These are phyloP conservation scores for Megalonaias nervosa DNA, from an alignment of 1,140 invertebrate genomes.

Conservation along the genomic window DNA sequence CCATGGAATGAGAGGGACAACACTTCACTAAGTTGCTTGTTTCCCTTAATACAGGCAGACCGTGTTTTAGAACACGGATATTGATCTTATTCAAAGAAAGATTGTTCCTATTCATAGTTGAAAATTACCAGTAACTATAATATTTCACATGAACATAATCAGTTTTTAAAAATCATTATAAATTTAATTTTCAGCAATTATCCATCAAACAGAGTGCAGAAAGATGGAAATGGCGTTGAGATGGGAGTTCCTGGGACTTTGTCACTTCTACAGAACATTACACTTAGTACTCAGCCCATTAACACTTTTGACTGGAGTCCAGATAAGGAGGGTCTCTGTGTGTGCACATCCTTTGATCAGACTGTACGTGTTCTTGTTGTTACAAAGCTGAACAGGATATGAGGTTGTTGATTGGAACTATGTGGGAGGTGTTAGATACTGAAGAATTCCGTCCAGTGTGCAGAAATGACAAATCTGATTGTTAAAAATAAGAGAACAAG, in stretches of 20 bases:
- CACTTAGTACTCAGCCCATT: constrained; percentile 90
- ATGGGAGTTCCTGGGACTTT: constrained; percentile 84
- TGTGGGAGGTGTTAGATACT: too few relatives aligned
- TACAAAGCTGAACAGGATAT: constrained; percentile 85
- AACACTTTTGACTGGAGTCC: constrained; percentile 92
- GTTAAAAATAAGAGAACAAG: too few relatives aligned
- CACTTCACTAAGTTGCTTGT: too few relatives aligned
- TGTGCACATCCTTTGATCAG: constrained; percentile 95
- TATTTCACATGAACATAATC: neutral
- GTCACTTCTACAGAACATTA: constrained; percentile 83
- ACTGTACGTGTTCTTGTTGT: constrained; percentile 88
- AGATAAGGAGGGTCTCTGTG: constrained; percentile 89
- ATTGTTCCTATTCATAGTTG: too few relatives aligned
- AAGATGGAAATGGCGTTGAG: constrained; percentile 80
- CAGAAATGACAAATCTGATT: too few relatives aligned
- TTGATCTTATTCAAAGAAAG: too few relatives aligned
- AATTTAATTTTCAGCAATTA: constrained; percentile 80
- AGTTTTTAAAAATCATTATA: constrained; percentile 3
- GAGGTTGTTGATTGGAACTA: constrained; percentile 13
- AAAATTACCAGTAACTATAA: neutral
- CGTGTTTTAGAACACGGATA: too few relatives aligned
- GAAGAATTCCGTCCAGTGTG: too few relatives aligned
- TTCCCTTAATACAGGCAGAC: too few relatives aligned
- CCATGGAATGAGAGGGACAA: too few relatives aligned
- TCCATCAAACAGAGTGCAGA: constrained; percentile 81